A percentile compares a stretch with the other conserved stretches of the same genome.
These are phyloP conservation scores for Corythornis madagascariensis DNA, from an alignment of 2,113 vertebrate species.

Conservation along the genomic window DNA sequence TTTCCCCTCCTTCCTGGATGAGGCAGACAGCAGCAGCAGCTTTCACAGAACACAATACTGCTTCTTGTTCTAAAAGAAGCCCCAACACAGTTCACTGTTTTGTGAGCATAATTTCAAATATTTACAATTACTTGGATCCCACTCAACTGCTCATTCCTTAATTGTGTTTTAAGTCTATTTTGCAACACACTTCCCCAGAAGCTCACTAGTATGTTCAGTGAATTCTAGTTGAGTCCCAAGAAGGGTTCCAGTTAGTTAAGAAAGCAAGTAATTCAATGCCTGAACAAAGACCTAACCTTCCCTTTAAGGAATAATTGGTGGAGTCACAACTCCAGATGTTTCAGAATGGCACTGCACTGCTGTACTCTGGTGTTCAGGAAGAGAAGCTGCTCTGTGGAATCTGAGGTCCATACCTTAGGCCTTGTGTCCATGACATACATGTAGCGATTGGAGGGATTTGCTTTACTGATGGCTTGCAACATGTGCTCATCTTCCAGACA, in stretches of 20 bases:
- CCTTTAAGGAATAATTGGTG: neutral
- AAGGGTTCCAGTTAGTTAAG: neutral
- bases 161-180: neutral
- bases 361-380: neutral
- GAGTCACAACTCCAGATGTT: neutral
- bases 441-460: conserved; percentile 89
- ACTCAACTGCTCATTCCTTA: neutral
- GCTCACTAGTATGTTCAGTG: neutral
- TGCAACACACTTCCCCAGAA: neutral
- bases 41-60: neutral
- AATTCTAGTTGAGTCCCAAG: neutral
- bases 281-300: neutral
- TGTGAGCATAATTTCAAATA: neutral
- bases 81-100: neutral
- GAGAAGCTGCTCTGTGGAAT: neutral
- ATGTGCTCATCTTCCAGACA: conserved; percentile 96
- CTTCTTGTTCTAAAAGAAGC: neutral
- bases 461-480: conserved; percentile 95
- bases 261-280: neutral
- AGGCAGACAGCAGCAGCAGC: neutral
- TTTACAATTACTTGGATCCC: neutral
- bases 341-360: neutral
- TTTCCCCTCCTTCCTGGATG: neutral
- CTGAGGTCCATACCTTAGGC: conserved; percentile 83
- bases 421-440: conserved; percentile 98